Evolutionary conservation across 1,140 invertebrate species (phyloP).

Genomic region (Gryllus bimaculatus): DNA sequence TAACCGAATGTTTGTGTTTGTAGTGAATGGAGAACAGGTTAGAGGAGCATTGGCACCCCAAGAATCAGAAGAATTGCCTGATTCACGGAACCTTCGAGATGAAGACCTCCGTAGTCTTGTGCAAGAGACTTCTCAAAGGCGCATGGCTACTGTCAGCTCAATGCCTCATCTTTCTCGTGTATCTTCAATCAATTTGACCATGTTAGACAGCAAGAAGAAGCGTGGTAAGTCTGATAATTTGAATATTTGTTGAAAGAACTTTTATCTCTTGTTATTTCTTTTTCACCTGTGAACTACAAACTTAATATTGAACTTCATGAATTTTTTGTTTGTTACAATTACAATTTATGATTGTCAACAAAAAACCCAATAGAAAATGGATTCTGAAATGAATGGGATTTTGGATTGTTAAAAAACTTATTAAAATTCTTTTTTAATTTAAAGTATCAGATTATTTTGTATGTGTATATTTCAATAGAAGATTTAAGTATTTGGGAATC

Average conservation of each 20-base stretch:
- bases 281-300: no score
- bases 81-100: slow-evolving; percentile 67
- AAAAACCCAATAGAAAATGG: no score
- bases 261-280: not conserved
- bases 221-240: slow-evolving; percentile 31
- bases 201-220: slow-evolving; percentile 61
- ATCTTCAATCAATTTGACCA: slow-evolving; percentile 70
- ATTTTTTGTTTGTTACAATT: no score
- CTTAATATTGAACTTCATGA: no score
- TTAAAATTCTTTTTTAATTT: no score
- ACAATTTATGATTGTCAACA: no score
- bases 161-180: slow-evolving; percentile 71
- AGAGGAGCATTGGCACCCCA: slow-evolving; percentile 32
- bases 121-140: slow-evolving; percentile 53
- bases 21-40: not conserved
- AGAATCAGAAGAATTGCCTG: slow-evolving; percentile 53
- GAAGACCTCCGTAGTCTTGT: slow-evolving; percentile 65
- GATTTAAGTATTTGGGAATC: no score
- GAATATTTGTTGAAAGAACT: not conserved
- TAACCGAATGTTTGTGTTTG: not conserved
- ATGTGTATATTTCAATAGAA: no score
- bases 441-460: no score
- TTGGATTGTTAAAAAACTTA: no score
- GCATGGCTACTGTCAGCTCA: slow-evolving; percentile 60
- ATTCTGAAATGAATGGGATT: no score